A percentile compares a stretch with the other conserved stretches of the same genome.
Evolutionary conservation across 1,140 invertebrate genomes (phyloP).

Genomic region (Batillaria attramentaria): DNA sequence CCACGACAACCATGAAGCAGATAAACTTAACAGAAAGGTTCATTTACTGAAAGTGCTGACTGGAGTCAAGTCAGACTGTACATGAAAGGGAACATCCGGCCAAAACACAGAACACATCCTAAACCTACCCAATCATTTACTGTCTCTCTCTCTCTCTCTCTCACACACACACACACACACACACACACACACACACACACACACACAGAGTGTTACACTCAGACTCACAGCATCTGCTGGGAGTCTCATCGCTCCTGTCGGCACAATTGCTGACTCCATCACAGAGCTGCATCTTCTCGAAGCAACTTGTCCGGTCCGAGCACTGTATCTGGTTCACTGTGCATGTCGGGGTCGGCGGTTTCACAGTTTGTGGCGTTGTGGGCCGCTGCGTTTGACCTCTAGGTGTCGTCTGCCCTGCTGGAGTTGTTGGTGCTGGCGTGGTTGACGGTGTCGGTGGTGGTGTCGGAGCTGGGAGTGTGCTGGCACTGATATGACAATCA

Average conservation of each 20-base stretch:
- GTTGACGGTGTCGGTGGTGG: slow-evolving; percentile 36
- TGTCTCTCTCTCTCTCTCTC: neutral
- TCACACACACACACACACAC: too few relatives aligned
- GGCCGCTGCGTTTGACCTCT: neutral
- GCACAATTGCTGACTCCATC: slow-evolving; percentile 79
- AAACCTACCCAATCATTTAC: neutral
- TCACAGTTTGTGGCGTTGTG: neutral
- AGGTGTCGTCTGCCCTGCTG: neutral
- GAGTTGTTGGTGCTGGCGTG: slow-evolving; percentile 14
- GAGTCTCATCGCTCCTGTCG: slow-evolving; percentile 59
- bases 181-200: too few relatives aligned
- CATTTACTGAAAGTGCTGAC: too few relatives aligned
- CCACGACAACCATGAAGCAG: too few relatives aligned
- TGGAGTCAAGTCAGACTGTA: too few relatives aligned
- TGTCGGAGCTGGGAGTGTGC: slow-evolving; percentile 33
- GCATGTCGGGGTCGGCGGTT: slow-evolving; percentile 19
- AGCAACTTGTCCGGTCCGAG: slow-evolving; percentile 46
- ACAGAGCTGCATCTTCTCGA: slow-evolving; percentile 71
- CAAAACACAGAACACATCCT: too few relatives aligned
- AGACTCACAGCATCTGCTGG: slow-evolving; percentile 55
- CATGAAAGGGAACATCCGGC: too few relatives aligned
- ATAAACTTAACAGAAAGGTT: too few relatives aligned
- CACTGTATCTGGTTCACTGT: slow-evolving; percentile 50
- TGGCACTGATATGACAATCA: slow-evolving; percentile 44
- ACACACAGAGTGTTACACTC: too few relatives aligned